phyloP scores from a whole-genome alignment of 2,113 vertebrate genomes.

The Indri indri region DNA sequence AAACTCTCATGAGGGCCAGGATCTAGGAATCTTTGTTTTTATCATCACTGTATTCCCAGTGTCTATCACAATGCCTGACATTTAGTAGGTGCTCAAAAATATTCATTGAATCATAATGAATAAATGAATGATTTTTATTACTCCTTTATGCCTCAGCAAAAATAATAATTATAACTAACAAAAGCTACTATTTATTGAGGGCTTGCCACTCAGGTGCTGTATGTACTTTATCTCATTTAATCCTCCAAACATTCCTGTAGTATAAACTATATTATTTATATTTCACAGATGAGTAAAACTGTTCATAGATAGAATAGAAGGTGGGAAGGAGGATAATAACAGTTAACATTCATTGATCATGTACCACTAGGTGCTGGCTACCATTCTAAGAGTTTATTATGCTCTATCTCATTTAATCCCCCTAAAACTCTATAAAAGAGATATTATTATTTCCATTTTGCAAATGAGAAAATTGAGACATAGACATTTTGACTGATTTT shows the following conservation, averaged over 20 bases:
- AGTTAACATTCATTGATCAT: background rate
- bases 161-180: background rate
- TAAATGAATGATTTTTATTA: background rate
- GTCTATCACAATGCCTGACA: background rate
- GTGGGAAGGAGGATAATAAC: background rate
- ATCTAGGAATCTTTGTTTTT: slow-evolving; percentile 1
- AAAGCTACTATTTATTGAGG: background rate
- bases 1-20: background rate
- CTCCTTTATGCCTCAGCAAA: background rate
- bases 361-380: background rate
- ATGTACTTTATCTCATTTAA: background rate
- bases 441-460: background rate
- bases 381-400: background rate
- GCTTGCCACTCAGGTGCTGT: background rate
- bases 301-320: background rate
- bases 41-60: background rate
- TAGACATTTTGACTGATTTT: background rate
- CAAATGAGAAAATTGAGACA: background rate
- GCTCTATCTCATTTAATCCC: background rate
- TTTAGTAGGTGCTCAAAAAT: background rate
- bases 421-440: background rate
- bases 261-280: background rate
- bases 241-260: background rate
- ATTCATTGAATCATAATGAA: slow-evolving; percentile 4
- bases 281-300: background rate